Conservation (phyloP, 2,888 invertebrate species). For the Conchocele bisecta region DNA sequence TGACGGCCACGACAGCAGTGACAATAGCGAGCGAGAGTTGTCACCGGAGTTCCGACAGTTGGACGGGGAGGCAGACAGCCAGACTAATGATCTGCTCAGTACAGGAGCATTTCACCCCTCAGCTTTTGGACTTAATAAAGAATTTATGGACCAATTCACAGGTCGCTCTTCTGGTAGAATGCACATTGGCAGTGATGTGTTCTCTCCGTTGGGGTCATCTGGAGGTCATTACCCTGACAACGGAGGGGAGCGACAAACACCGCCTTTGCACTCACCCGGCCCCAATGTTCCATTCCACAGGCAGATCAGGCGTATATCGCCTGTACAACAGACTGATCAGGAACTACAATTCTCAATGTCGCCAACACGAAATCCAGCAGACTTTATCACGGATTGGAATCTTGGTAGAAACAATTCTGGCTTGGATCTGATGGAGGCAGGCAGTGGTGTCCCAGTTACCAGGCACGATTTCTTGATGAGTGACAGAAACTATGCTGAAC, state of each 20-base stretch:
- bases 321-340: background rate
- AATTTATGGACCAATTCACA: conserved; percentile 54
- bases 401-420: background rate
- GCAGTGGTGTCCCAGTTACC: background rate
- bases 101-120: conserved; percentile 55
- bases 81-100: conserved; percentile 26
- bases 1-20: conserved; percentile 33
- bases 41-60: conserved; percentile 51
- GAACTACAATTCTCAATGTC: conserved; percentile 44
- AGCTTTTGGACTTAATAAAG: conserved; percentile 46
- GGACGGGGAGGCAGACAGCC: conserved; percentile 47
- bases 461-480: conserved; percentile 1
- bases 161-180: conserved; percentile 23
- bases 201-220: conserved; percentile 41
- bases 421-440: background rate
- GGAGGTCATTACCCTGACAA: conserved; percentile 1
- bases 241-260: conserved; percentile 5
- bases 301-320: background rate
- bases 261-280: conserved; percentile 49
- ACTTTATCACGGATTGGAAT: background rate
- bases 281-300: conserved; percentile 31
- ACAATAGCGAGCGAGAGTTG: conserved; percentile 18
- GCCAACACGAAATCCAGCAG: conserved; percentile 26
- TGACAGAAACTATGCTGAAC: background rate
- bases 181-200: conserved; percentile 30